Base-by-base conservation (phyloP, 2,797 vertebrate genomes). In the Lagodon rhomboides region DNA sequence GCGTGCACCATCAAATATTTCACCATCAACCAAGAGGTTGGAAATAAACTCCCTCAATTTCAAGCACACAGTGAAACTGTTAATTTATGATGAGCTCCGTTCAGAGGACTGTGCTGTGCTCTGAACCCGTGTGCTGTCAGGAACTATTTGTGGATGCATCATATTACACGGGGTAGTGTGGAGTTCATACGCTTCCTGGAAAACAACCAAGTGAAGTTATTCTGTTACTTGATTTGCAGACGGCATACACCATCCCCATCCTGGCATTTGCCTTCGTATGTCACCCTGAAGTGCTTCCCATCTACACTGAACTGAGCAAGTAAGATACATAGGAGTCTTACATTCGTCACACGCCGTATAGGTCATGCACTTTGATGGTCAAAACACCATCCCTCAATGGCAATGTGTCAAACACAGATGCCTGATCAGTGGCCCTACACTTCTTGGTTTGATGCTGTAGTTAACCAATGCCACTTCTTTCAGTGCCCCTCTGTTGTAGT, bases 221-320 rank as follows among this genome's bases (percentile, higher is more conserved):
- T 73, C 22, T 82, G 38, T 65, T 15, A 15, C 54, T 87, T 91
- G 64, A 74, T 89, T 92, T 94, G 88, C 93, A 99, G 98, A 99
- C 97, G 0, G 97, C 97, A 22, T 99, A 99, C 0, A 96, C 97
- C 70, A 94, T 99, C 88, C 98, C 98, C 27, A 99, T 98, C 81
- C 94, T 99, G 88, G 97, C 97, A 1, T 99, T 99, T 85, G 97
- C 98, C 0, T 99, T 98, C 80, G 98, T 99, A 47, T 99, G 98
- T 90, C 98, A 99, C 87, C 98, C 98, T 0, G 97, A 98, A 25
- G 96, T 99, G 78, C 96, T 99, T 85, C 98, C 98, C 9, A 98
- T 99, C 92, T 99, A 99, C 95, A 98, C 96, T 0, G 98, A 99
- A 74, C 96, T 99, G 38, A 91, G 77, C 82, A 96, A 95, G 95